Base-by-base conservation (phyloP, 2,888 invertebrate genomes). In the Eristalis intricaria region DNA sequence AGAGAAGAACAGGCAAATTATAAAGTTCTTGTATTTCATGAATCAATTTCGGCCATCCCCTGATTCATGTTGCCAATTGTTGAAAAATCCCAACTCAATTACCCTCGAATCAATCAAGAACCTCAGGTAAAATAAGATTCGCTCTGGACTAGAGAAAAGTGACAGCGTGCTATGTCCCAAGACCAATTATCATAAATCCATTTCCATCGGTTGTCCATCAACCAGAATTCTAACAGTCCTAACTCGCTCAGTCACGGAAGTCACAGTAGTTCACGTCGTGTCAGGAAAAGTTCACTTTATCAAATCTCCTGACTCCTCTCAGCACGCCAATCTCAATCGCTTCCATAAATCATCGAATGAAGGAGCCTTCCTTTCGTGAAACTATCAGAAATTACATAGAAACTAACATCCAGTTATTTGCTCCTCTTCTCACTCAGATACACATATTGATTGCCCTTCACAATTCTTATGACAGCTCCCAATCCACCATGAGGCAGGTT, bases 381-480 rank as follows among this genome's bases (percentile, higher is more conserved):
- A 50, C 19, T 50, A 50, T 50, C 50, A 19, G 50, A 50, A n/a
- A 19, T 50, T 19, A 50, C 50, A 50, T 50, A 50, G 50, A 50
- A 50, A 50, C 50, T 19, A 50, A 19, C 19, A 19, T 50, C 50
- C 50, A 19, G 50, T 50, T 50, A 50, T 8, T 50, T 50, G 50
- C 23, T 68, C 60, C 23, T 29, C 22, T 56, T 43, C 61, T 15
- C 68, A 76, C 43, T 61, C 60, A 19, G 19, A 50, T 19, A 68
- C 32, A 32, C 32, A 32, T 68, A 68, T 77, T 69, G 63, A 61
- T 77, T 56, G 50, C 22, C 32, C 23, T 26, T 38, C 63, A 66
- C 32, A 43, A 71, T 60, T 66, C 43, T 60, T 60, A 58, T 65
- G 71, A 40, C 79, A 71, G 19, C 40, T 32, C 58, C 60, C 40